Evolutionary conservation across 2,113 vertebrate species (phyloP).

Genomic region (Siniperca knerii): DNA sequence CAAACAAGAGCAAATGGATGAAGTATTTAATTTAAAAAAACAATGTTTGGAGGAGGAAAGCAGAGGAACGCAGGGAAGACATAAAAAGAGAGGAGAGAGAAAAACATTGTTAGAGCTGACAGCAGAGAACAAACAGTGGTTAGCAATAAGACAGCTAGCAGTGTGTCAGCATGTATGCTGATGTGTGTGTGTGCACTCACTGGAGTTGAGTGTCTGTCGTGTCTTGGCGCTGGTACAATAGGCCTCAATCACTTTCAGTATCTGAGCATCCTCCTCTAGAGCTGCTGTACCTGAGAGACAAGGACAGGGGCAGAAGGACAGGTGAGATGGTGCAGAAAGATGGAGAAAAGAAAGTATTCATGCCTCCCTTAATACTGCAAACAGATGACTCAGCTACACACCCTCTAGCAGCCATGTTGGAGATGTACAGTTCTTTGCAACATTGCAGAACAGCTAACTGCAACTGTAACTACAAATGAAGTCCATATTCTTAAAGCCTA

Average conservation of each 20-base stretch:
- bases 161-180: neutral
- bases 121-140: conserved; percentile 60
- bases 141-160: conserved; percentile 19
- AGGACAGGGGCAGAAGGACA: neutral
- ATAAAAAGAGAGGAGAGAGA: conserved; percentile 83
- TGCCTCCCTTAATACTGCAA: neutral
- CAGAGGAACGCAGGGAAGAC: conserved; percentile 29
- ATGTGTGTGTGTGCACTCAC: conserved; percentile 83
- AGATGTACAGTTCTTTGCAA: no score
- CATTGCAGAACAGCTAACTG: no score
- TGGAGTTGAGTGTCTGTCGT: conserved; percentile 97
- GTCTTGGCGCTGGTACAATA: conserved; percentile 99
- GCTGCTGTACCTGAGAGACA: conserved; percentile 91
- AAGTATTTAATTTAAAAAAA: neutral
- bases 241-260: conserved; percentile 98
- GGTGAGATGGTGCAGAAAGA: neutral
- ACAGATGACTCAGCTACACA: neutral
- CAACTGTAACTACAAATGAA: no score
- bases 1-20: neutral
- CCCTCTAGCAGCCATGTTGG: neutral
- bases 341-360: neutral
- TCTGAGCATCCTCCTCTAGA: conserved; percentile 97
- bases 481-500: no score
- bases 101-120: conserved; percentile 90
- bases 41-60: conserved; percentile 19